These are phyloP conservation scores for Ochotona princeps DNA, from an alignment of 2,113 vertebrate genomes.

Conservation along the genomic window DNA sequence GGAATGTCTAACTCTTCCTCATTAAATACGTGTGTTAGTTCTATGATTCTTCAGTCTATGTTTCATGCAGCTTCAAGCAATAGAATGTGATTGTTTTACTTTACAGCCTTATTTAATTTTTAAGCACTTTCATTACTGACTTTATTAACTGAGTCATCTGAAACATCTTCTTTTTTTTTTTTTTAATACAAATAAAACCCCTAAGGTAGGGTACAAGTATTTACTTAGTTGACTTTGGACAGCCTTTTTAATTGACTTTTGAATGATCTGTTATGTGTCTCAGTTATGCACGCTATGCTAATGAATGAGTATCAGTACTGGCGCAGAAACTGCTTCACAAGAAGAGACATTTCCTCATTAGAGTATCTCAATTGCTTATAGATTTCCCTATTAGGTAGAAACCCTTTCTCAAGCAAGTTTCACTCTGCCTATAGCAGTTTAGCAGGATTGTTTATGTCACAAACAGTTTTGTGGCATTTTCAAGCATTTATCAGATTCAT, in stretches of 20 bases:
- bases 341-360: background rate
- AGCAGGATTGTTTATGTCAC: background rate
- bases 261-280: background rate
- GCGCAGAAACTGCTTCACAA: background rate
- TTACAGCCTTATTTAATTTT: background rate
- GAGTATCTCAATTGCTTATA: background rate
- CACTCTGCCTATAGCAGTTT: background rate
- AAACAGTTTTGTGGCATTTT: background rate
- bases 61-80: too few relatives aligned
- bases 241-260: background rate
- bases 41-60: too few relatives aligned
- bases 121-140: background rate
- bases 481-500: background rate
- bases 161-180: background rate
- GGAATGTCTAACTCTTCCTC: background rate
- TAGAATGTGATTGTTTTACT: background rate
- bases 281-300: background rate
- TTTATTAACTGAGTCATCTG: background rate
- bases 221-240: background rate
- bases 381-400: background rate
- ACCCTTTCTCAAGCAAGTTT: background rate
- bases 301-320: background rate
- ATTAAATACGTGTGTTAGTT: background rate
- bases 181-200: background rate
- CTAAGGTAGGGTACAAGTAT: background rate